Conservation (phyloP, 2,888 invertebrate genomes). For the Eupithecia pulchellata region DNA sequence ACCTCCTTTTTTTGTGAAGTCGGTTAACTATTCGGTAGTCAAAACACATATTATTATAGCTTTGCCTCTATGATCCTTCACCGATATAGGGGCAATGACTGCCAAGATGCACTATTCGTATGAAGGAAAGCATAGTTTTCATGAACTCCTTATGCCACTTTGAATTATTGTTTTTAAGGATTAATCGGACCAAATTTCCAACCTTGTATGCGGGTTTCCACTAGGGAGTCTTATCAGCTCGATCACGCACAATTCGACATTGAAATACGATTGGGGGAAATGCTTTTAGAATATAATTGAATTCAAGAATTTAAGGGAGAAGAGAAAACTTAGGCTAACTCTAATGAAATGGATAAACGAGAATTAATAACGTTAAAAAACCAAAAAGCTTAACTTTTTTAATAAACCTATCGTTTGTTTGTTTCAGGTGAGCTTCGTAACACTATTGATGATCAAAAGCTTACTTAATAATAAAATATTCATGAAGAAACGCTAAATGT, state of each 20-base stretch:
- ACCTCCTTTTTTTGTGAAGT: too few relatives aligned
- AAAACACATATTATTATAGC: too few relatives aligned
- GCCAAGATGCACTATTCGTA: neutral
- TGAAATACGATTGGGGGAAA: constrained; percentile 58
- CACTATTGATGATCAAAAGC: constrained; percentile 9
- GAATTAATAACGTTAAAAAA: neutral
- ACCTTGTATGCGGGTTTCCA: constrained; percentile 27
- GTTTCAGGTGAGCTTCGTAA: constrained; percentile 61
- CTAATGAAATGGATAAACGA: constrained; percentile 13
- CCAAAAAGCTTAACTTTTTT: neutral
- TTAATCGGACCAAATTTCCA: neutral
- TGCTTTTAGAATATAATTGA: constrained; percentile 52
- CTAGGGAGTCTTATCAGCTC: constrained; percentile 54
- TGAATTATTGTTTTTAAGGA: neutral
- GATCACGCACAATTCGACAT: constrained; percentile 64
- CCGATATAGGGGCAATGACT: neutral
- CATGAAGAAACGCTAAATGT: neutral
- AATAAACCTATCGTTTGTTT: constrained; percentile 43
- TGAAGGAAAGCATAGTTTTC: neutral
- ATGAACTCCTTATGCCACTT: neutral
- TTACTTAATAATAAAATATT: neutral
- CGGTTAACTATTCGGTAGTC: neutral
- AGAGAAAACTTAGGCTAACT: constrained; percentile 3
- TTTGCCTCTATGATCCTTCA: neutral
- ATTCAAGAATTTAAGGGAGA: constrained; percentile 33